Evolutionary conservation across 2,888 invertebrate genomes (phyloP).

Genomic region (Disparrhopalites patrizii): DNA sequence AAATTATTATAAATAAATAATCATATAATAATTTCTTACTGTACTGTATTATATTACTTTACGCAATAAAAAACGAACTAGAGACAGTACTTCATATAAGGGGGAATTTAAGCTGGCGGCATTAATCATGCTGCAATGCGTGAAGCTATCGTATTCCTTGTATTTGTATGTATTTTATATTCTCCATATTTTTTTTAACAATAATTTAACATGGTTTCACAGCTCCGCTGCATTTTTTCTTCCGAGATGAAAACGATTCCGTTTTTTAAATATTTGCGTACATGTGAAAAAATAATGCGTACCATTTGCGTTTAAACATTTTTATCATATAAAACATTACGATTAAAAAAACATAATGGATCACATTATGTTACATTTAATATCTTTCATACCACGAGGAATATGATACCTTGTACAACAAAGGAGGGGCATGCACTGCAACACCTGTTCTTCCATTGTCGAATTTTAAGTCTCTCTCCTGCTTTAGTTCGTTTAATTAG

Average conservation of each 20-base stretch:
- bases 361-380: background rate
- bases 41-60: background rate
- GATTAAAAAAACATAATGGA: background rate
- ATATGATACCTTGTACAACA: slow-evolving; percentile 4
- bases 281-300: slow-evolving; percentile 17
- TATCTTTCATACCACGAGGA: slow-evolving; percentile 2
- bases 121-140: background rate
- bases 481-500: too few species aligned
- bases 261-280: too few species aligned
- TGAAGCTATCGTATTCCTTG: slow-evolving; percentile 16
- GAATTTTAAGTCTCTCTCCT: too few species aligned
- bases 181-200: too few species aligned
- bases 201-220: too few species aligned
- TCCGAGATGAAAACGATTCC: background rate
- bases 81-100: background rate
- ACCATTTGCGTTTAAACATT: slow-evolving; percentile 1
- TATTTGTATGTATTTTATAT: background rate
- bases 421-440: background rate
- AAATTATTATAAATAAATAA: background rate
- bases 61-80: background rate
- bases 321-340: background rate
- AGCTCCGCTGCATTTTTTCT: slow-evolving; percentile 4
- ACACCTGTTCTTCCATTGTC: background rate
- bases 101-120: background rate
- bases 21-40: too few species aligned